Base-by-base conservation (phyloP, 2,888 invertebrate genomes). In the Platycheirus albimanus region DNA sequence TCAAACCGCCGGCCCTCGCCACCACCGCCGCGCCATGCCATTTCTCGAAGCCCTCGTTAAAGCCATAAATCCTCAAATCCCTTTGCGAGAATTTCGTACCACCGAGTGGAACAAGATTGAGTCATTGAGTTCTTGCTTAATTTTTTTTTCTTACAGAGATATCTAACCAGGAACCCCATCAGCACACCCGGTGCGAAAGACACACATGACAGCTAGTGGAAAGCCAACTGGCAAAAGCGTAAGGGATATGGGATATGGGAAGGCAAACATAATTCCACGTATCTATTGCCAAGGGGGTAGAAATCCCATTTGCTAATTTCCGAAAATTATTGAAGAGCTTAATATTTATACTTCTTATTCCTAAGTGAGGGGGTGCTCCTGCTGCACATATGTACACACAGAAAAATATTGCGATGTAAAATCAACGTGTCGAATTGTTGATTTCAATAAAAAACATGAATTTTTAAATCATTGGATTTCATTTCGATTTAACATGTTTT, bases 261-360 rank as follows among this genome's bases (percentile, higher is more conserved):
- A 76, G 24, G 8, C 13, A 71, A 64, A 71, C 80, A 81, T 81
- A 81, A 71, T 76, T 71, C 61, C 71, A 76, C 80, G 76, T 81
- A 76, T 80, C 80, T 71, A 77, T 77, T 72, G 77, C 71, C 61
- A 71, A 52, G 80, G 41, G 80, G 75, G 80, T 52, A 51, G 71
- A 67, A 83, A 78, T 83, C 78, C 81, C 77, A 78, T 83, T 78
- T 83, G 78, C 78, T 83, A 77, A 83, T 83, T 83, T 83, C 81
- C 72, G 72, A 83, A 83, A 83, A 83, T 83, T 83, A 77, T 83
- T 83, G 81, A 77, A 78, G 71, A 77, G 72, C 77, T 78, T 81
- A 80, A 77, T 83, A 83, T 81, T 81, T 81, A 72, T 81, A 70
- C 80, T 61, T 2, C 15, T 41, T 20, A 19, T 17, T 61, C 28